Evolutionary conservation across 1,140 invertebrate species (phyloP).

Genomic region (Hermetia illucens): DNA sequence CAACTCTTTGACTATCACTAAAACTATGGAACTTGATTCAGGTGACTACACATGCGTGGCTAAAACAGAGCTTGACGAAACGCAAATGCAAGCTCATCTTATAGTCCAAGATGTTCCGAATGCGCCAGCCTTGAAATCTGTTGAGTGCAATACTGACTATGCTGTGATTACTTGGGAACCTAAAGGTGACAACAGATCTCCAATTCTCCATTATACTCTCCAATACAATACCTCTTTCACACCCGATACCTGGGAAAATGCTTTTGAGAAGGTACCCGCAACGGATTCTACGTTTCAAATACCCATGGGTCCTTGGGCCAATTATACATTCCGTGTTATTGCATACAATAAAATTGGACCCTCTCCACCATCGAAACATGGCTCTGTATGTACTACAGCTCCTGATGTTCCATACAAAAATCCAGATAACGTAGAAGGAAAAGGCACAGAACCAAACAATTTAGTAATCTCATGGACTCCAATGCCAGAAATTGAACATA

Average conservation of each 20-base stretch:
- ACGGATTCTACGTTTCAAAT: constrained; percentile 61
- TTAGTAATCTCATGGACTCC: constrained; percentile 90
- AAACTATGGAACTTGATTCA: constrained; percentile 87
- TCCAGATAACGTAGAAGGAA: constrained; percentile 85
- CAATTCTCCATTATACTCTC: constrained; percentile 81
- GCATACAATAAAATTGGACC: constrained; percentile 87
- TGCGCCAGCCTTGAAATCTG: constrained; percentile 51
- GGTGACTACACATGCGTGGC: constrained; percentile 95
- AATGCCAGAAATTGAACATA: constrained; percentile 94
- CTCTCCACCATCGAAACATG: constrained; percentile 71
- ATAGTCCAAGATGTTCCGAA: constrained; percentile 95
- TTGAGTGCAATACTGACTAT: constrained; percentile 53
- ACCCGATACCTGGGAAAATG: constrained; percentile 78
- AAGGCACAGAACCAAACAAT: constrained; percentile 76
- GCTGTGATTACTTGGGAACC: constrained; percentile 72
- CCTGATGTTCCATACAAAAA: constrained; percentile 86
- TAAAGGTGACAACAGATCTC: constrained; percentile 85
- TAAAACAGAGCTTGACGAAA: constrained; percentile 73
- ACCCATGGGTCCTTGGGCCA: constrained; percentile 79
- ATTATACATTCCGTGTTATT: constrained; percentile 92
- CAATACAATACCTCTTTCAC: constrained; percentile 92
- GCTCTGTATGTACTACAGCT: constrained; percentile 69
- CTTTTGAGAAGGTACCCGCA: constrained; percentile 60
- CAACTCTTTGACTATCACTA: constrained; percentile 85
- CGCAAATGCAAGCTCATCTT: constrained; percentile 68